Base-by-base conservation (phyloP, 1,140 invertebrate genomes). In the Drosophila bocki region DNA sequence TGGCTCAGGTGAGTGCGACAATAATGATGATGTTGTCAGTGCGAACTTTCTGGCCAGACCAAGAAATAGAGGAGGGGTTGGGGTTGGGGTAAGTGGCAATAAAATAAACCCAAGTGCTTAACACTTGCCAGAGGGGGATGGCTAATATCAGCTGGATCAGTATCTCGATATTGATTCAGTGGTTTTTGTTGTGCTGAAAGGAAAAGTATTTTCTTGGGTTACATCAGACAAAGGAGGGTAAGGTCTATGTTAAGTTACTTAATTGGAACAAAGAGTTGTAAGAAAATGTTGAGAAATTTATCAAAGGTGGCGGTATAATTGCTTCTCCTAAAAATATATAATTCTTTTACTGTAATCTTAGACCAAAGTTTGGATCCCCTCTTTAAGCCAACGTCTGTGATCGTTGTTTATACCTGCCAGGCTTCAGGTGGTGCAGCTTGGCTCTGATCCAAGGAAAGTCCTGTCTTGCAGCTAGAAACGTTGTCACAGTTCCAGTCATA, bases 1-100 rank as follows among this genome's bases (percentile, higher is more conserved):
- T 78, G 75, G 59, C 41, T 70, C 75, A 78, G 69, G 65, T 82
- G 74, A 80, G 70, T 68, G 76, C 75, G 67, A 83, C 76, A 83
- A 83, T 76, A 62, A 83, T 79, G 80, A 76, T 71, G 81, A 71
- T 83, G 81, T 76, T 64, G 53, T 58, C 45, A 64, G 47, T n/a
- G 33, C 7, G 29, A 41, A 54, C 51, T 71, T 47, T 48, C 26
- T 68, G 62, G 62, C 69, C 62, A 65, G 15, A 9, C 60, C 19
- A 13, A 51, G 22, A 1, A n/a, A 12, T 13, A 15, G 17, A 6
- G 2, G 29, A 9, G 35, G 33, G 12, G 22, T 22, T 22, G 22
- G 22, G 22, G 15, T n/a, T 65, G 63, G 17, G 32, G 41, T 7
- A 35, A 47, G 62, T 35, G 63, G 59, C 59, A 65, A 65, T 65